Evolutionary conservation across 2,113 vertebrate species (phyloP), one percentile per base, ranked within the genome.

Genomic region (Noturus placidus): DNA sequence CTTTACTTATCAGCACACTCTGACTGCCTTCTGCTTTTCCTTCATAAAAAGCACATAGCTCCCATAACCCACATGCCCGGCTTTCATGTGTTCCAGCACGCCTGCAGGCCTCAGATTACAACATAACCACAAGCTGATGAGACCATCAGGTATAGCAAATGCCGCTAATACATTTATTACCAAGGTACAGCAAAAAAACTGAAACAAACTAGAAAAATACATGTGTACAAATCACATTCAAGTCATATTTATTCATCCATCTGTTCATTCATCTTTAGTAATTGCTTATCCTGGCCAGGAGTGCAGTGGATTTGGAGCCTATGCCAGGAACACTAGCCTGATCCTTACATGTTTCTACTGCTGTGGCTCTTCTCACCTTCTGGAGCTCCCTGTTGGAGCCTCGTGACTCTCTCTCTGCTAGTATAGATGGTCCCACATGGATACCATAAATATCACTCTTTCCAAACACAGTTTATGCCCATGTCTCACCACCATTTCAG

Each of bases 1-100:
- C 10, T 35, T 67, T 76, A 27, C 33, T 50, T 72, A 86, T 20
- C 4, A 30, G 33, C 69, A 86, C 59, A 25, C 69, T n/a, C 22
- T 22, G 11, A 72, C 33, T 46, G 33, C 35, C 50, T 61, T 54
- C 63, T 56, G 9, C 56, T 50, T 67, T 30, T 87, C 33, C 80
- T 67, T 82, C 33, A 83, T 6, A 20, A 80, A 80, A 87, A 63
- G 11, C 56, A 54, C 82, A 84, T 80, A 59, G 27, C 46, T 63
- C 65, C 67, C 67, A 65, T 63, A 87, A 30, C 78, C 57, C 57
- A 35, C 77, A 87, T 77, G 22, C 79, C 61, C 22, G 35, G 20
- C 42, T 74, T 79, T 61, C 80, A 74, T 74, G 20, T 25, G 59
- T 42, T 54, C 20, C 38, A 46, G 63, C 22, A 10, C 13, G 35